Evolutionary conservation across 1,140 invertebrate genomes (phyloP).

Genomic region (Helicoverpa zea): DNA sequence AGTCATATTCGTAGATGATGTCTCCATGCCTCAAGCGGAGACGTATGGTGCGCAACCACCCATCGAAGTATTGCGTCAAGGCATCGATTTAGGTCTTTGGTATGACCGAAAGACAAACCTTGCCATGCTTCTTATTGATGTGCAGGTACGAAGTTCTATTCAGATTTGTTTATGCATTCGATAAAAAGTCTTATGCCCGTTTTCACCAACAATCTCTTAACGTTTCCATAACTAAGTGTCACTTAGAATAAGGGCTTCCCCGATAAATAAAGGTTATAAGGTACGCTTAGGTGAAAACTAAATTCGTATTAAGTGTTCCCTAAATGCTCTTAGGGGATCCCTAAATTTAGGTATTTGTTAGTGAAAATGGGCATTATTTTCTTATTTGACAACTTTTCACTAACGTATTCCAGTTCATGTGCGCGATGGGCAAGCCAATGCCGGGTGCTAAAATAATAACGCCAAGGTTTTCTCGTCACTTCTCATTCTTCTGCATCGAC

Average conservation of each 20-base stretch:
- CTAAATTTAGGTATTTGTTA: no score
- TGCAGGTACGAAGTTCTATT: constrained; percentile 88
- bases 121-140: constrained; percentile 95
- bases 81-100: constrained; percentile 96
- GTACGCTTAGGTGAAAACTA: no score
- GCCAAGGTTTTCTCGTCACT: constrained; percentile 95
- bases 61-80: constrained; percentile 96
- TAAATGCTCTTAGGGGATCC: no score
- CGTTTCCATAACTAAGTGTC: no score
- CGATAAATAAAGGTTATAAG: no score
- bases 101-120: constrained; percentile 96
- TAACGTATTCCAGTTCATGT: constrained; percentile 88
- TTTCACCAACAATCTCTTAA: no score
- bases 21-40: constrained; percentile 96
- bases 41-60: constrained; percentile 96
- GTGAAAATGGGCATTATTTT: no score
- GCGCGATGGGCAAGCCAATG: constrained; percentile 95
- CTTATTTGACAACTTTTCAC: no score
- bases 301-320: no score
- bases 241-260: no score
- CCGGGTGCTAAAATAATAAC: constrained; percentile 95
- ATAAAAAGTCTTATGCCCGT: no score
- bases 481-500: constrained; percentile 96
- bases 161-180: no score
- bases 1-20: constrained; percentile 97